Conservation (phyloP, 2,113 vertebrate species). For the Pseudorectes ferrugineus region DNA sequence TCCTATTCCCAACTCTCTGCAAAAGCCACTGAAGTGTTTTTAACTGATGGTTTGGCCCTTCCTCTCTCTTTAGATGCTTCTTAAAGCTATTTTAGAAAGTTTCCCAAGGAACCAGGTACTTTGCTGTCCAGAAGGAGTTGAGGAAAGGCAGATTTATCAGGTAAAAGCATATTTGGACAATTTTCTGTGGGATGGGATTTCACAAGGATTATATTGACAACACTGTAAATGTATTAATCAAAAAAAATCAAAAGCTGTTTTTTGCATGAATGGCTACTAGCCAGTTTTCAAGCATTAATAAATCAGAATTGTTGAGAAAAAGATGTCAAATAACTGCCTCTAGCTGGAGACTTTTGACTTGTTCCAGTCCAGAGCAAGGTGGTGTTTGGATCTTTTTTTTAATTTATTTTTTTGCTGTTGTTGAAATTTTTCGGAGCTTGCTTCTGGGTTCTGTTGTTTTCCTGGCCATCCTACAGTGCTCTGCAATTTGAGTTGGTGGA, state of each 20-base stretch:
- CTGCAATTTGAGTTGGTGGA: constrained; percentile 26
- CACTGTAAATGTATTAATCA: background rate
- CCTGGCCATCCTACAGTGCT: background rate
- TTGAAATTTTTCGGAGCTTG: background rate
- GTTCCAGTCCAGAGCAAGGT: background rate
- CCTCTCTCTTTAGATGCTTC: background rate
- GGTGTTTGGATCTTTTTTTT: background rate
- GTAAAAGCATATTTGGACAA: background rate
- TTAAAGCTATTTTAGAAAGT: background rate
- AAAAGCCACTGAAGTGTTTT: background rate
- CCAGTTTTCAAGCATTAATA: background rate
- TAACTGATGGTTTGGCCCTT: background rate
- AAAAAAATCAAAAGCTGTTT: background rate
- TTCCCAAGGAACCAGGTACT: background rate
- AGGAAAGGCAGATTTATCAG: background rate
- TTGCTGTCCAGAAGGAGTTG: background rate
- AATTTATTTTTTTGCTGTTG: background rate
- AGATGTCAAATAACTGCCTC: background rate
- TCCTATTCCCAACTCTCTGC: background rate
- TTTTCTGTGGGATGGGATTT: background rate
- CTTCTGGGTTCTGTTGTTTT: background rate
- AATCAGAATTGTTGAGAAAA: background rate
- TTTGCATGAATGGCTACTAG: background rate
- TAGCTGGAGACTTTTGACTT: background rate
- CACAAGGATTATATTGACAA: background rate